phyloP scores from a whole-genome alignment of 2,113 vertebrate species.

The Scolopax mira region DNA sequence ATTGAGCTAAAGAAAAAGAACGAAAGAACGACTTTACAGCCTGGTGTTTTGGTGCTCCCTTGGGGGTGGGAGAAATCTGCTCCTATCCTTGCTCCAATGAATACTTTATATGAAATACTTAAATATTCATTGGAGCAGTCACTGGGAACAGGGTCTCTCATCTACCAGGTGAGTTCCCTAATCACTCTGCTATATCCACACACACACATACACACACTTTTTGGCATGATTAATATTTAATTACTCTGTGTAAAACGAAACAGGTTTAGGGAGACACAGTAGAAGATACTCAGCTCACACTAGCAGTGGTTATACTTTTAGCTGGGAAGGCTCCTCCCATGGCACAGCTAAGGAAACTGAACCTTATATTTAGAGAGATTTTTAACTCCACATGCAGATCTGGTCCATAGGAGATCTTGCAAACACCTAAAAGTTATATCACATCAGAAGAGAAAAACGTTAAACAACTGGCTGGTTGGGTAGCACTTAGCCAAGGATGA shows the following conservation, averaged over 20 bases:
- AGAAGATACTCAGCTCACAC: not conserved
- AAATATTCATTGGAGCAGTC: constrained; percentile 44
- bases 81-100: constrained; percentile 26
- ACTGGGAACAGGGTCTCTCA: constrained; percentile 12
- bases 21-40: not conserved
- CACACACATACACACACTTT: not conserved
- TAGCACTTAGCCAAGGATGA: not conserved
- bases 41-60: not conserved
- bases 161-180: constrained; percentile 34
- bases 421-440: not conserved
- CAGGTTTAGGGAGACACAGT: not conserved
- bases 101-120: constrained; percentile 42
- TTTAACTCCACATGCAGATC: not conserved
- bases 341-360: not conserved
- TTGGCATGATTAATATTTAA: constrained; percentile 13
- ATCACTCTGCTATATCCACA: not conserved
- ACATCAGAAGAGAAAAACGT: not conserved
- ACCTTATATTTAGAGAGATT: not conserved
- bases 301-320: not conserved
- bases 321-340: not conserved
- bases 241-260: constrained; percentile 10
- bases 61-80: constrained; percentile 25
- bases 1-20: constrained; percentile 8
- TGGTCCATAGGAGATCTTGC: not conserved
- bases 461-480: not conserved